Evolutionary conservation across 2,113 vertebrate species (phyloP).

Genomic region (Coturnix japonica): DNA sequence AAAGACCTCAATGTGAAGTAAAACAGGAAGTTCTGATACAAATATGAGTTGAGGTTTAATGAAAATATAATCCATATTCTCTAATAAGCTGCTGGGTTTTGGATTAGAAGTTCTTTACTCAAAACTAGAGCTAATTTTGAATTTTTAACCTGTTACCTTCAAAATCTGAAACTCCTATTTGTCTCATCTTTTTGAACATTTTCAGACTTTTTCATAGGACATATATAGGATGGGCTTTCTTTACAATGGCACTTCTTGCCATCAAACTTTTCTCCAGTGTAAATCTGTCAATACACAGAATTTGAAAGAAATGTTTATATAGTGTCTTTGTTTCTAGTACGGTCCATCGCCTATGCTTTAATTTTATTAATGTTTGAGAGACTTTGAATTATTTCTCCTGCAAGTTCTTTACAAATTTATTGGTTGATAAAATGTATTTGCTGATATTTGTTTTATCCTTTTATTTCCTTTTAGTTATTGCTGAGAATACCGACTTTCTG

Average conservation of each 20-base stretch:
- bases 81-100: neutral
- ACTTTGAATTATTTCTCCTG: neutral
- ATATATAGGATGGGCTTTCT: neutral
- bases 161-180: neutral
- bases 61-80: neutral
- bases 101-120: neutral
- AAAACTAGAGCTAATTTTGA: neutral
- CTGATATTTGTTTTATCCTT: neutral
- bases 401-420: neutral
- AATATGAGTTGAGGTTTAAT: neutral
- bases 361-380: neutral
- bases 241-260: neutral
- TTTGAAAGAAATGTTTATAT: neutral
- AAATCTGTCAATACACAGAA: neutral
- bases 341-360: neutral
- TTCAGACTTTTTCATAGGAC: neutral
- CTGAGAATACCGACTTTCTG: neutral
- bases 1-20: neutral
- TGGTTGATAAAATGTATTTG: neutral
- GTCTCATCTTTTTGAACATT: neutral
- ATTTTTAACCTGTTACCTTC: neutral
- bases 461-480: neutral
- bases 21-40: neutral
- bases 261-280: neutral
- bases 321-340: neutral